Evolutionary conservation across 1,140 invertebrate species (phyloP).

Genomic region (Planococcus citri): DNA sequence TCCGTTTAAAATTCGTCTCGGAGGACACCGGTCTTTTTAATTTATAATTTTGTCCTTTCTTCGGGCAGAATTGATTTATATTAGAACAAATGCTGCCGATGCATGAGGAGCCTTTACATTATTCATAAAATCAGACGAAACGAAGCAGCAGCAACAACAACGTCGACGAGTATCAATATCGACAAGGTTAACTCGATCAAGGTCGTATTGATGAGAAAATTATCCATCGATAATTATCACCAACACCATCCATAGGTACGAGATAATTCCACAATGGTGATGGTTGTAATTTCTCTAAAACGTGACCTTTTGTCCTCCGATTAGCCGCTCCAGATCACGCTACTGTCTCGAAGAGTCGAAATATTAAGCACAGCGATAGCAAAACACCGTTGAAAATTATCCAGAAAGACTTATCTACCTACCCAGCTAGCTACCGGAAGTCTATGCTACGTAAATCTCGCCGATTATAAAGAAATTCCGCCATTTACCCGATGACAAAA

Average conservation of each 20-base stretch:
- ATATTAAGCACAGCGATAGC: too few species aligned
- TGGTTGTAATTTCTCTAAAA: neutral
- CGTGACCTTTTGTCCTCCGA: slow-evolving; percentile 1
- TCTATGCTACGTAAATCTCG: too few species aligned
- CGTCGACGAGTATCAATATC: too few species aligned
- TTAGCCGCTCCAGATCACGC: neutral
- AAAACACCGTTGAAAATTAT: too few species aligned
- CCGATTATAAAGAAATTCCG: too few species aligned
- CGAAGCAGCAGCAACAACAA: too few species aligned
- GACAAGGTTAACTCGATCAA: neutral
- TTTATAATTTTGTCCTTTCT: slow-evolving; percentile 8
- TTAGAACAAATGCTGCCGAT: neutral
- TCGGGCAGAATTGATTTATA: neutral
- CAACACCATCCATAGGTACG: neutral
- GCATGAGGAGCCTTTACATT: neutral
- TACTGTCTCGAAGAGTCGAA: too few species aligned
- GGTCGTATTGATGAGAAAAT: neutral
- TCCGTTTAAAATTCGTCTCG: slow-evolving; percentile 6
- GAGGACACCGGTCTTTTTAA: neutral
- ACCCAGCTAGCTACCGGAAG: too few species aligned
- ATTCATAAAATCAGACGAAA: neutral
- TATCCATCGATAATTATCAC: neutral
- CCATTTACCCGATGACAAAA: too few species aligned
- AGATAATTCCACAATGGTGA: too few species aligned
- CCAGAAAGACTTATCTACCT: too few species aligned